A percentile compares a stretch with the other conserved stretches of the same genome.
These are phyloP conservation scores for Strigamia maritima DNA, from an alignment of 2,888 invertebrate species.

Conservation along the genomic window DNA sequence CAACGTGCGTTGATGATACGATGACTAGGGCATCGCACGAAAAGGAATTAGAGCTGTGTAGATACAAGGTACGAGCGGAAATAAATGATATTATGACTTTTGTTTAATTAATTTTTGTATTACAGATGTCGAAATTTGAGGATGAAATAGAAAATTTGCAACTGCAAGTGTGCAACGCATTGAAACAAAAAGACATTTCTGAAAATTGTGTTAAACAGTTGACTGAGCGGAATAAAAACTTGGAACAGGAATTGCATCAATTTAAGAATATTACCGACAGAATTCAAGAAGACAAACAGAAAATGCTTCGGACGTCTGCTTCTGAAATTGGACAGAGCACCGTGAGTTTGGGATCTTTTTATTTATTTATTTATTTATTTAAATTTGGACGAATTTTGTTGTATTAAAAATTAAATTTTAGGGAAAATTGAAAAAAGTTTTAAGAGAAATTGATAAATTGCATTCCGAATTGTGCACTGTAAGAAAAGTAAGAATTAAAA, in stretches of 20 bases:
- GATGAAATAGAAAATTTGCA: not conserved
- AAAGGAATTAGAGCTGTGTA: not conserved
- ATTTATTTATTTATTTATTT: not conserved
- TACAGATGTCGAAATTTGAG: not conserved
- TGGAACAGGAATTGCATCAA: conserved; percentile 17
- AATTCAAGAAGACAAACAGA: not conserved
- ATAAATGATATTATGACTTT: not conserved
- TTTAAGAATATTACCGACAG: conserved; percentile 10
- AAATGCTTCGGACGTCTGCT: not conserved
- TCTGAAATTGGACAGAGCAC: not conserved
- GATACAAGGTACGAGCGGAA: not conserved
- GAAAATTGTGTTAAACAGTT: not conserved
- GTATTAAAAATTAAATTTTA: not conserved
- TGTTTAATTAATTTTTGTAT: not conserved
- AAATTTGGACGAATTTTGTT: not conserved
- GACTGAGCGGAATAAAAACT: not conserved
- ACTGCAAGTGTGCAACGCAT: not conserved
- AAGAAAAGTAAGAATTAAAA: not conserved
- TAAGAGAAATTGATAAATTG: conserved; percentile 14
- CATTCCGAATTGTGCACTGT: not conserved
- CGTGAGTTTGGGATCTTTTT: not conserved
- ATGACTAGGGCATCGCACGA: not conserved
- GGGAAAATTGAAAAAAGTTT: conserved; percentile 16
- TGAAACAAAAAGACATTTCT: not conserved
- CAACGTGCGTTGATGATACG: not conserved